Evolutionary conservation across 2,888 invertebrate species (phyloP).

Genomic region (Leptarthrus brevirostris): DNA sequence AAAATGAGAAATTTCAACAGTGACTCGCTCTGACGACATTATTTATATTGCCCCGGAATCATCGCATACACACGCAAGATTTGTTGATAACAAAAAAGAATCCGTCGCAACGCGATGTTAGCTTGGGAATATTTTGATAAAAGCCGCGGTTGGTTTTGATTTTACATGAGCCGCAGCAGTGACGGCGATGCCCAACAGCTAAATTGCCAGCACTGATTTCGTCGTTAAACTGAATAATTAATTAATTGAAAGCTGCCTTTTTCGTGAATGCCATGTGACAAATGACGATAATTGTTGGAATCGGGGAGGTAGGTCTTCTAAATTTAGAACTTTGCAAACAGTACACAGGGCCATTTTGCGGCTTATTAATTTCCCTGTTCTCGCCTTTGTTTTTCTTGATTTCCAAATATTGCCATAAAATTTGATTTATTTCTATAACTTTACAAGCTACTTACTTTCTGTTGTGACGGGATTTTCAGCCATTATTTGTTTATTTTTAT

Average conservation of each 20-base stretch:
- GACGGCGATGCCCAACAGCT: neutral
- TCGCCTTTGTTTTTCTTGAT: neutral
- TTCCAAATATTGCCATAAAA: too few relatives aligned
- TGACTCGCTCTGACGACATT: neutral
- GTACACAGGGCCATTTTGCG: neutral
- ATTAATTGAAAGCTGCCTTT: conserved; percentile 30
- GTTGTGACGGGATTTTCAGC: too few relatives aligned
- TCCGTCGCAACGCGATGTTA: too few relatives aligned
- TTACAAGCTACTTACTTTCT: too few relatives aligned
- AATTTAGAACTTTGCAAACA: neutral
- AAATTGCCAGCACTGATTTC: neutral
- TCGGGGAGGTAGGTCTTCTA: neutral
- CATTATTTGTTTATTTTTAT: too few relatives aligned
- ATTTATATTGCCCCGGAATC: neutral
- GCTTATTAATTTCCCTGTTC: neutral
- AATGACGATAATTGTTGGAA: neutral
- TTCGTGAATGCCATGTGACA: neutral
- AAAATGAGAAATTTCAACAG: conserved; percentile 33
- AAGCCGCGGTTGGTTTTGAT: neutral
- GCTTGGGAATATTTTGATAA: neutral
- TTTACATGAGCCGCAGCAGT: neutral
- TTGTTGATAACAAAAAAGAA: neutral
- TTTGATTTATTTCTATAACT: too few relatives aligned
- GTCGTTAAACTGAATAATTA: conserved; percentile 24
- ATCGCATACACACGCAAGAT: neutral